Conservation (phyloP, 2,113 vertebrate species). For the Nyctereutes procyonoides region DNA sequence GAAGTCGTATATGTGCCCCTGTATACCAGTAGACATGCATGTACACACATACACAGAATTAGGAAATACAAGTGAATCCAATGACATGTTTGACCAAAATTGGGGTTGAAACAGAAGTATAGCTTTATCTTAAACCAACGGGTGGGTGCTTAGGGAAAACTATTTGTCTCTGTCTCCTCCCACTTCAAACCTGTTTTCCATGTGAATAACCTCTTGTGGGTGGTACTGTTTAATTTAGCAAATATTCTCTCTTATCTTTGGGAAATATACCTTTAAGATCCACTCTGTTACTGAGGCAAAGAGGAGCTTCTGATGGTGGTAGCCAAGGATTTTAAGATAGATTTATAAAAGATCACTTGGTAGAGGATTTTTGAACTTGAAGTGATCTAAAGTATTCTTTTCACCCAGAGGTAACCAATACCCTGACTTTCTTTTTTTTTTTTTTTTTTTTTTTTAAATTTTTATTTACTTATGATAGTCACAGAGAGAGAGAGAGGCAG, state of each 20-base stretch:
- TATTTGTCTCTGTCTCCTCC: neutral
- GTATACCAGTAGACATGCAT: neutral
- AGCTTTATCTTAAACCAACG: neutral
- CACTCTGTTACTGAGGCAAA: neutral
- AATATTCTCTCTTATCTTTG: neutral
- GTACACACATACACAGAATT: neutral
- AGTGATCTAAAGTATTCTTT: neutral
- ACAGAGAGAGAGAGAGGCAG: no score
- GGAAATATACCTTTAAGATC: neutral
- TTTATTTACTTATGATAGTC: no score
- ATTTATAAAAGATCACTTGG: neutral
- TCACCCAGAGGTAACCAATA: neutral
- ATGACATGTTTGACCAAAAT: neutral
- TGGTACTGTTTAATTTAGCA: neutral
- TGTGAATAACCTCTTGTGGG: neutral
- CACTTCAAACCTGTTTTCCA: neutral
- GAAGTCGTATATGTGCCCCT: neutral
- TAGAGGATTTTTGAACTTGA: neutral
- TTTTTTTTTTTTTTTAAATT: no score
- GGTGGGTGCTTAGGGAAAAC: neutral
- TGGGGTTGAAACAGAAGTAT: neutral
- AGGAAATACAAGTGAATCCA: slow-evolving; percentile 8
- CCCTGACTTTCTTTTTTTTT: neutral
- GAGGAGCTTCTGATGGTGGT: neutral
- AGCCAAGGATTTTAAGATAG: neutral